Evolutionary conservation across 2,888 invertebrate genomes (phyloP).

Genomic region (Drosophila anceps): DNA sequence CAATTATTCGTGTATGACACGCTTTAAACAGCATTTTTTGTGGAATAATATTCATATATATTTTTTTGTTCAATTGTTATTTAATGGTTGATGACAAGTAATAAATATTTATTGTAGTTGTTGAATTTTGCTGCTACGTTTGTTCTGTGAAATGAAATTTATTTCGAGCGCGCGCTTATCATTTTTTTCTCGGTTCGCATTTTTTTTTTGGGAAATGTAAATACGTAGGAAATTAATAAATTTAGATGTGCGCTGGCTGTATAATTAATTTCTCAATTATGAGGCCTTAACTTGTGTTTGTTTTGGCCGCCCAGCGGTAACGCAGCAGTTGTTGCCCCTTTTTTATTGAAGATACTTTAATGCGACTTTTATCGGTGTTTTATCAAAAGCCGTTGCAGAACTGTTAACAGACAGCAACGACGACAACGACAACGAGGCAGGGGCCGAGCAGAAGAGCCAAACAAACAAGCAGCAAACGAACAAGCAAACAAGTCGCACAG

Average conservation of each 20-base stretch:
- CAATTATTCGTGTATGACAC: background rate
- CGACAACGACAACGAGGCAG: background rate
- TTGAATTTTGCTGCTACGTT: conserved; percentile 30
- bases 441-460: conserved; percentile 12
- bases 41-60: conserved; percentile 6
- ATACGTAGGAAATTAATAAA: conserved; percentile 60
- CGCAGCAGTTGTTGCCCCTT: conserved; percentile 32
- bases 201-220: conserved; percentile 39
- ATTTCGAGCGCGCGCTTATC: conserved; percentile 47
- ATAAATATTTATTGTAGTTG: conserved; percentile 22
- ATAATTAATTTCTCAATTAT: conserved; percentile 77
- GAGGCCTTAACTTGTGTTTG: conserved; percentile 69
- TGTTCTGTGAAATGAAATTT: conserved; percentile 19
- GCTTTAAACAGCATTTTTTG: background rate
- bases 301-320: conserved; percentile 54
- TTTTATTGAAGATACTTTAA: conserved; percentile 39
- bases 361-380: conserved; percentile 56
- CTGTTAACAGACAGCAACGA: conserved; percentile 27
- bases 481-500: conserved; percentile 40
- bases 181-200: conserved; percentile 12
- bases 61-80: conserved; percentile 26
- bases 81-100: conserved; percentile 58
- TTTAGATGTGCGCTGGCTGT: conserved; percentile 54
- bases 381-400: conserved; percentile 60
- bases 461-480: conserved; percentile 38